These are phyloP conservation scores for Clarias macrocephalus DNA, from an alignment of 2,113 vertebrate genomes.

Conservation along the genomic window DNA sequence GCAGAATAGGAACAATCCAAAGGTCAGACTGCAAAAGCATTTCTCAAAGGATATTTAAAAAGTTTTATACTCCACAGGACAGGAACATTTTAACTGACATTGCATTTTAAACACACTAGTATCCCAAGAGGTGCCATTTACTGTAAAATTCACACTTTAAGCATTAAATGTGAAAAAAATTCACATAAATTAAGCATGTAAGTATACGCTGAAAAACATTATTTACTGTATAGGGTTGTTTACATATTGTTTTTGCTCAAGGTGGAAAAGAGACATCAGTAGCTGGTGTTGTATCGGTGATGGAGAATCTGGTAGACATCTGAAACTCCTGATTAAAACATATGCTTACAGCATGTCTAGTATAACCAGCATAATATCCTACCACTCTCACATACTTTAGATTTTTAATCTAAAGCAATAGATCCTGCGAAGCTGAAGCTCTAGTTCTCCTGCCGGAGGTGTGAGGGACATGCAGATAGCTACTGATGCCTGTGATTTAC, in stretches of 20 bases:
- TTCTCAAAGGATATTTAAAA: too few relatives aligned
- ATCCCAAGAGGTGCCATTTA: too few relatives aligned
- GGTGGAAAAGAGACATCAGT: background rate
- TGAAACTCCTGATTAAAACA: background rate
- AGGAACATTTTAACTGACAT: too few relatives aligned
- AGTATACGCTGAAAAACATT: too few relatives aligned
- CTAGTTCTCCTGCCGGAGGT: constrained; percentile 30
- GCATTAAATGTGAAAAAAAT: too few relatives aligned
- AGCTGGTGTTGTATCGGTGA: background rate
- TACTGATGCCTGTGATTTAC: constrained; percentile 54
- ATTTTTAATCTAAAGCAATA: background rate
- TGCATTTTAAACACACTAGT: too few relatives aligned
- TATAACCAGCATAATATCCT: background rate
- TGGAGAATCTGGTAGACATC: background rate
- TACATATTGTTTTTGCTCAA: background rate
- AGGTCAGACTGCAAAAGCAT: too few relatives aligned
- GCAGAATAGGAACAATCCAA: too few relatives aligned
- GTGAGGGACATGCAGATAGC: constrained; percentile 54
- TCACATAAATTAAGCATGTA: too few relatives aligned
- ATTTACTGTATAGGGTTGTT: too few relatives aligned
- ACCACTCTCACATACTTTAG: background rate
- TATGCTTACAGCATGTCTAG: background rate
- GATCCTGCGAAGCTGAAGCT: constrained; percentile 23
- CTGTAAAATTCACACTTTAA: too few relatives aligned
- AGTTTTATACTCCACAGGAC: too few relatives aligned